These are phyloP conservation scores for Fopius arisanus DNA, from an alignment of 1,140 invertebrate genomes.

Conservation along the genomic window DNA sequence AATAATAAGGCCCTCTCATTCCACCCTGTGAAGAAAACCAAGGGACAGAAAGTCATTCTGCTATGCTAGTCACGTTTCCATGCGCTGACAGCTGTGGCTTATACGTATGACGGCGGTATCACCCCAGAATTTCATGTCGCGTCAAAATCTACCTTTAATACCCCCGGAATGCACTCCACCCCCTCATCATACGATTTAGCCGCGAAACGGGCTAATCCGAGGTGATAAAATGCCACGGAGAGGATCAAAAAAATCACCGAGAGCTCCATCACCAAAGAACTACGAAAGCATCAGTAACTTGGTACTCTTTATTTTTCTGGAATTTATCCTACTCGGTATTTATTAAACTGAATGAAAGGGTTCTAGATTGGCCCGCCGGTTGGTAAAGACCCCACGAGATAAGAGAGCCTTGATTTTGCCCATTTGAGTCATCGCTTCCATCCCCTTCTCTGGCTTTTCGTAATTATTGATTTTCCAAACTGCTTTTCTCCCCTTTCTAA, in stretches of 20 bases:
- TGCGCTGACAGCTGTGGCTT: slow-evolving; percentile 65
- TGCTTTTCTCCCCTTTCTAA: slow-evolving; percentile 61
- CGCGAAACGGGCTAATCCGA: not conserved
- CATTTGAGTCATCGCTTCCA: slow-evolving; percentile 61
- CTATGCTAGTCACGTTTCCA: slow-evolving; percentile 64
- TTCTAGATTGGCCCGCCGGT: slow-evolving; percentile 5
- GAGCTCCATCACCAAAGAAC: too few relatives aligned
- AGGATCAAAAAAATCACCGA: too few relatives aligned
- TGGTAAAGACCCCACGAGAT: not conserved
- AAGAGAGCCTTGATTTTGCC: slow-evolving; percentile 60
- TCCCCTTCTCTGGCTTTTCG: slow-evolving; percentile 52
- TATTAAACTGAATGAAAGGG: slow-evolving; percentile 7
- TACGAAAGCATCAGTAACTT: not conserved
- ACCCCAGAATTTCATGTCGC: slow-evolving; percentile 57
- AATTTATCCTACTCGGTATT: not conserved
- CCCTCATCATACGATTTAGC: slow-evolving; percentile 52
- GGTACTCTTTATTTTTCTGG: not conserved
- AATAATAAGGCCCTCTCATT: slow-evolving; percentile 56
- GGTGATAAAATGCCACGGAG: too few relatives aligned
- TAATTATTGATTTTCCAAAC: slow-evolving; percentile 65
- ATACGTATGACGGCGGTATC: slow-evolving; percentile 65
- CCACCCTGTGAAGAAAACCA: slow-evolving; percentile 37
- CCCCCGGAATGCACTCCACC: slow-evolving; percentile 60
- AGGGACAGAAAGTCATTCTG: slow-evolving; percentile 37
- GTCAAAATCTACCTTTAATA: slow-evolving; percentile 55